A percentile compares a stretch with the other conserved stretches of the same genome.
Conservation (phyloP, 1,140 invertebrate species). For the Chionoecetes opilio region DNA sequence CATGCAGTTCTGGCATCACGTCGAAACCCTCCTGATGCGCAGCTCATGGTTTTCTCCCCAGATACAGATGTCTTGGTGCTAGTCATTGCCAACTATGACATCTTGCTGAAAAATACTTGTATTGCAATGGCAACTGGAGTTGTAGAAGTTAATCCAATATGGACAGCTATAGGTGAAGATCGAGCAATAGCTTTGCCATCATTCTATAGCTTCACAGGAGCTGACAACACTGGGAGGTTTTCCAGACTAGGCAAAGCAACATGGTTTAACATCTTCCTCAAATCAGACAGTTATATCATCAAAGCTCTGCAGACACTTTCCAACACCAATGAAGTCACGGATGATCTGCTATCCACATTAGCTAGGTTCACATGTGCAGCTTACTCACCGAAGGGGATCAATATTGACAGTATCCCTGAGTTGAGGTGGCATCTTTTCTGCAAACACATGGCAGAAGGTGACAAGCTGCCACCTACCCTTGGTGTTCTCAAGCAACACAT, state of each 20-base stretch:
- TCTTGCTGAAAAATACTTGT: not conserved
- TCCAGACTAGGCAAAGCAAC: conserved; percentile 38
- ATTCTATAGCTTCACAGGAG: conserved; percentile 53
- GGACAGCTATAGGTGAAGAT: conserved; percentile 53
- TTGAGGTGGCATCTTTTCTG: conserved; percentile 50
- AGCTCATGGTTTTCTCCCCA: conserved; percentile 65
- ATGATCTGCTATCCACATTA: not conserved
- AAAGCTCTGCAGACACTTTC: conserved; percentile 25
- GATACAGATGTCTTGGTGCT: conserved; percentile 49
- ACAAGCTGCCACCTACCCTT: conserved; percentile 50
- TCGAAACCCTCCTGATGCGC: conserved; percentile 62
- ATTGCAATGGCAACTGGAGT: conserved; percentile 41
- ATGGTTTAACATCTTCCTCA: conserved; percentile 12
- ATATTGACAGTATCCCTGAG: conserved; percentile 38
- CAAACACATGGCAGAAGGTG: conserved; percentile 40
- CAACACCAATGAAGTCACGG: not conserved
- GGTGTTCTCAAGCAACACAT: conserved; percentile 22
- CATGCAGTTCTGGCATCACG: conserved; percentile 1
- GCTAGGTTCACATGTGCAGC: not conserved
- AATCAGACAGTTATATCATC: not conserved
- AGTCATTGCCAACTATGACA: conserved; percentile 61
- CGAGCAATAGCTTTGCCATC: conserved; percentile 47
- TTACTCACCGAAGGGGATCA: conserved; percentile 15
- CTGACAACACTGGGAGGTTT: conserved; percentile 53
- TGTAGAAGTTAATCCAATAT: conserved; percentile 14